Base-by-base conservation (phyloP, 2,888 invertebrate genomes). In the Papilio protenor region DNA sequence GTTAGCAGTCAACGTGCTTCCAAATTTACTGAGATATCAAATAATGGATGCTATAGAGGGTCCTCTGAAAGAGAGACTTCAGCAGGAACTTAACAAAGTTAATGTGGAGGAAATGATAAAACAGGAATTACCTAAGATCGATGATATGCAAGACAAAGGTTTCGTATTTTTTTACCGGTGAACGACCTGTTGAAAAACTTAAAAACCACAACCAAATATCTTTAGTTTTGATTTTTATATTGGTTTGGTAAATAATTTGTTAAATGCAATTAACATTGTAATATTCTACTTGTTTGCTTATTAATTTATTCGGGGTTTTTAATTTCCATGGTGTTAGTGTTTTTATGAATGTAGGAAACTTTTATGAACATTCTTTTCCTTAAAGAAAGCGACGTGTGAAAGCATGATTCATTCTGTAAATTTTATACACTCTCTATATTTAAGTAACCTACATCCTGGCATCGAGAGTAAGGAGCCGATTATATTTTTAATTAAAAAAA, bases 21-120 rank as follows among this genome's bases (percentile, higher is more conserved):
- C 98, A 0, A 98, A 98, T 94, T 92, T 98, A 70, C 92, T 98
- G 80, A 95, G 98, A 76, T 97, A 98, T 87, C 98, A 98, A 91
- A 97, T 98, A 79, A 97, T 98, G 96, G 97, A 98, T 85, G 97
- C 97, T 0, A 88, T 98, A 59, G 98, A 98, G 90, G 96, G 96
- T 57, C 98, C 98, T 0, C 90, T 98, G 4, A 97, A 96, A 86
- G 95, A 96, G 82, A 96, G 96, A 79, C 93, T 98, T 5, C 97
- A 97, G 86, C 96, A 96, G 83, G 96, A 97, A 84, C 90, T 98
- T 64, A 95, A 98, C 86, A 96, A 96, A 84, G 93, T 98, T 33
- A 96, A 98, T 84, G 96, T 97, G 2, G 98, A 98, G 87, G 95
- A 96, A 80, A 89, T 96, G 77, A 97, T 98, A 79, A 96, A 96